Evolutionary conservation across 2,888 invertebrate species (phyloP).

Genomic region (Calliopum simillimum): DNA sequence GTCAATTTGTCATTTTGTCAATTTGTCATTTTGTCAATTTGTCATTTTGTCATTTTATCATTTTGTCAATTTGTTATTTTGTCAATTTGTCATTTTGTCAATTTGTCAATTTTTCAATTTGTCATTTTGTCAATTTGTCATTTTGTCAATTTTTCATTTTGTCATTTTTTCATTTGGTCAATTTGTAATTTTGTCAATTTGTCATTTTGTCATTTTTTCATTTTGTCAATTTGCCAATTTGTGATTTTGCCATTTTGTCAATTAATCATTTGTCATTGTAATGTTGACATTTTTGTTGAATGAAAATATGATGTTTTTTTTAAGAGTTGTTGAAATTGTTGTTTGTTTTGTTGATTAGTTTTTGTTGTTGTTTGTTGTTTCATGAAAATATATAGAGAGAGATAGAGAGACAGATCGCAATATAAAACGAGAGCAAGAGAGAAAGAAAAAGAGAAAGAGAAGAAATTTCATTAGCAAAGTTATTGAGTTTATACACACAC

Average conservation of each 20-base stretch:
- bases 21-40: too few relatives aligned
- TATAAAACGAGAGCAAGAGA: slow-evolving; percentile 24
- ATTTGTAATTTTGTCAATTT: too few relatives aligned
- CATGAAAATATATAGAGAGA: slow-evolving; percentile 27
- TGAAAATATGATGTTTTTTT: slow-evolving; percentile 21
- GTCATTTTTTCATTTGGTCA: too few relatives aligned
- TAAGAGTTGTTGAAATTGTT: slow-evolving; percentile 33
- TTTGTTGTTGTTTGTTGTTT: slow-evolving; percentile 2
- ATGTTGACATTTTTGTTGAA: slow-evolving; percentile 33
- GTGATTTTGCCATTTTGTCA: slow-evolving; percentile 9
- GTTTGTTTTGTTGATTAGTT: slow-evolving; percentile 4
- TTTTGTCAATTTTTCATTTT: not conserved
- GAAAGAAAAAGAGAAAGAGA: slow-evolving; percentile 33
- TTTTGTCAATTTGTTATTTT: not conserved
- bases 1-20: slow-evolving; percentile 35
- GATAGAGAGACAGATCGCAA: slow-evolving; percentile 7
- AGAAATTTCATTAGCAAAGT: slow-evolving; percentile 33
- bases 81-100: slow-evolving; percentile 13
- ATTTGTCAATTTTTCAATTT: slow-evolving; percentile 12
- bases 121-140: not conserved
- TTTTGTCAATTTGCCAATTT: too few relatives aligned
- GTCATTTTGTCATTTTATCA: not conserved
- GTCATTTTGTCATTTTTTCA: too few relatives aligned
- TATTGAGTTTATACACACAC: not conserved
- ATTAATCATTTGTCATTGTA: slow-evolving; percentile 29